A percentile compares a stretch with the other conserved stretches of the same genome.
Conservation (phyloP, 2,888 invertebrate species). For the Meandrusa payeni region DNA sequence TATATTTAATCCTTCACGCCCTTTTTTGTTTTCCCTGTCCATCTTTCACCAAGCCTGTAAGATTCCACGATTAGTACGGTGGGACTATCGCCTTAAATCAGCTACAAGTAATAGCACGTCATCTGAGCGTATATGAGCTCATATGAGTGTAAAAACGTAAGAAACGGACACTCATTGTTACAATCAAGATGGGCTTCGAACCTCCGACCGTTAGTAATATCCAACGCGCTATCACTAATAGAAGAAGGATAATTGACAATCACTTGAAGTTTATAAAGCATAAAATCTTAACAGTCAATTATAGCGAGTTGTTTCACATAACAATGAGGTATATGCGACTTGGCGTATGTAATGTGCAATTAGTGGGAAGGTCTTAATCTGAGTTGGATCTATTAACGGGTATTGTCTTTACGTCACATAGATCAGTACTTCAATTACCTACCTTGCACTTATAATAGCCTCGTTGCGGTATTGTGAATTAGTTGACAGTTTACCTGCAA, state of each 20-base stretch:
- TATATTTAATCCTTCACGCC: no score
- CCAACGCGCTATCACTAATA: background rate
- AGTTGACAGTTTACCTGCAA: conserved; percentile 12
- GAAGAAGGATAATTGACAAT: background rate
- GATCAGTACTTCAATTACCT: conserved; percentile 11
- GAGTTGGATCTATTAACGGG: conserved; percentile 13
- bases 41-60: no score
- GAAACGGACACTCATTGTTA: no score
- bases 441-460: conserved; percentile 10
- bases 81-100: no score
- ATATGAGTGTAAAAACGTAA: no score
- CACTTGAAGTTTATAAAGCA: background rate
- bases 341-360: conserved; percentile 2
- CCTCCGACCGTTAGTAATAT: no score
- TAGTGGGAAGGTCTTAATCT: conserved; percentile 10
- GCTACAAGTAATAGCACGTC: no score
- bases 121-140: no score
- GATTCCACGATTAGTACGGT: no score
- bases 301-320: background rate
- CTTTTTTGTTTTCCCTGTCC: no score
- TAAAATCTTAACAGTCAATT: background rate
- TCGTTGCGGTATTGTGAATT: background rate
- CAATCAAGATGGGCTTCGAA: no score
- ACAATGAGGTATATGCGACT: background rate
- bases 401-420: conserved; percentile 13